These are phyloP conservation scores for Typhlichthys eigenmanni DNA, from an alignment of 2,797 vertebrate genomes.

Conservation along the genomic window DNA sequence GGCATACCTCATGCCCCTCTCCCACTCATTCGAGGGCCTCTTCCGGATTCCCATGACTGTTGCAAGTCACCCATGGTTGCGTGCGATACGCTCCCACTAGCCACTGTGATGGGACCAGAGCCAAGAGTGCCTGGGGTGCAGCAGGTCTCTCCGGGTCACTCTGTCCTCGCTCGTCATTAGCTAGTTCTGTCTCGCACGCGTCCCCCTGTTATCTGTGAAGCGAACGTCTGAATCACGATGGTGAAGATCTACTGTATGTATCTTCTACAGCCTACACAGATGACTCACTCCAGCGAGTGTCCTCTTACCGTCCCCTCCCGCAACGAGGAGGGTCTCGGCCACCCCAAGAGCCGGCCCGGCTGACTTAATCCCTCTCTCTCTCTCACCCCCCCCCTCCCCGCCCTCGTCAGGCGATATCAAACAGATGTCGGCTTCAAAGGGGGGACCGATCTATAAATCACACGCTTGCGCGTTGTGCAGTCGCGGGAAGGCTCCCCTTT, in stretches of 20 bases:
- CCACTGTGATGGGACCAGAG: constrained; percentile 23
- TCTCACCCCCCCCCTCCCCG: no score
- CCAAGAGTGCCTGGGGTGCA: constrained; percentile 45
- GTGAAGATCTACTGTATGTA: neutral
- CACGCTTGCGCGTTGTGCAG: constrained; percentile 63
- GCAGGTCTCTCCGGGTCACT: constrained; percentile 19
- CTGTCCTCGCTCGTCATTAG: constrained; percentile 26
- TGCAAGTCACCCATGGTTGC: constrained; percentile 36
- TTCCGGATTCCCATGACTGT: constrained; percentile 40
- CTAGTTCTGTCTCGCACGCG: constrained; percentile 10
- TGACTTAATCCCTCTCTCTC: constrained; percentile 60
- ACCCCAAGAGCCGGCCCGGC: constrained; percentile 63
- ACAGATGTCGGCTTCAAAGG: constrained; percentile 80
- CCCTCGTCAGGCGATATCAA: constrained; percentile 71
- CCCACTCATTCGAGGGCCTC: constrained; percentile 11
- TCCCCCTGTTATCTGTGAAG: neutral
- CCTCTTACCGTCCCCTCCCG: constrained; percentile 58
- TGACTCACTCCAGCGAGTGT: constrained; percentile 60
- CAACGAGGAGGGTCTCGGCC: constrained; percentile 61
- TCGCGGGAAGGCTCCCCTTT: constrained; percentile 52
- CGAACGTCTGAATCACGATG: no score
- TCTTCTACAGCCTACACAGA: constrained; percentile 16
- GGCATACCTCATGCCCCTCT: constrained; percentile 22
- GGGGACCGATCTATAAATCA: constrained; percentile 74
- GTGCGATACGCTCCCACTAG: constrained; percentile 35